Base-by-base conservation (phyloP, 1,140 invertebrate species). In the Drosophila pseudoananassae region DNA sequence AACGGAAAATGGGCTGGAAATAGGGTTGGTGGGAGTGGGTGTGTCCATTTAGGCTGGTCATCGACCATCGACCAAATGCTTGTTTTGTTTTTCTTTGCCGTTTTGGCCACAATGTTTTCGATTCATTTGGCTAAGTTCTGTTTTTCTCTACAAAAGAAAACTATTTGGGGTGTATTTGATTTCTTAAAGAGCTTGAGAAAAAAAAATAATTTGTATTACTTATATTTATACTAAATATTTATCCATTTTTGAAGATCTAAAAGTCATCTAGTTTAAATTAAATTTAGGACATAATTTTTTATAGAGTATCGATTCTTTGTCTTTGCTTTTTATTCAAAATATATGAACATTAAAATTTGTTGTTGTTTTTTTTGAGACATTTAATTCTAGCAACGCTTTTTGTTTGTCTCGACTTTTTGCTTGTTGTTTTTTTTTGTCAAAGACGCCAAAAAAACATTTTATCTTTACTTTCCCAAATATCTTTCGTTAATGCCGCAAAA, bases 381-480 rank as follows among this genome's bases (percentile, higher is more conserved):
- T 79, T 79, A 79, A 80, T 70, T 79, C 63, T 79, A 79, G 77
- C 31, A 49, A 5, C 38, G 20, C 57, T 55, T 43, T 79, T 60
- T 78, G 45, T 73, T 73, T 72, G 53, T 8, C 25, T 38, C 45
- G 20, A 45, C 9, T 59, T 33, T 76, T 74, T 58, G 40, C 54
- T 53, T 56, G 29, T 43, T 66, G 25, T 68, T 78, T 78, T 40
- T 78, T 40, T 75, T 79, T 43, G 25, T 79, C 47, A 74, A 79
- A 79, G 25, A 27, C 57, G 55, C 15, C 61, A 50, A 69, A 49
- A 49, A 46, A 65, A 31, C 46, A 63, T 50, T 57, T 31, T 46
- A 64, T 76, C 80, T 51, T 76, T 17, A 80, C 61, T 80, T 80
- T 85, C 55, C 65, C n/a, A 51, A 68, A 71, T 80, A 53, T 72